These are phyloP conservation scores for Habropoda laboriosa DNA, from an alignment of 1,140 invertebrate species.

Conservation along the genomic window DNA sequence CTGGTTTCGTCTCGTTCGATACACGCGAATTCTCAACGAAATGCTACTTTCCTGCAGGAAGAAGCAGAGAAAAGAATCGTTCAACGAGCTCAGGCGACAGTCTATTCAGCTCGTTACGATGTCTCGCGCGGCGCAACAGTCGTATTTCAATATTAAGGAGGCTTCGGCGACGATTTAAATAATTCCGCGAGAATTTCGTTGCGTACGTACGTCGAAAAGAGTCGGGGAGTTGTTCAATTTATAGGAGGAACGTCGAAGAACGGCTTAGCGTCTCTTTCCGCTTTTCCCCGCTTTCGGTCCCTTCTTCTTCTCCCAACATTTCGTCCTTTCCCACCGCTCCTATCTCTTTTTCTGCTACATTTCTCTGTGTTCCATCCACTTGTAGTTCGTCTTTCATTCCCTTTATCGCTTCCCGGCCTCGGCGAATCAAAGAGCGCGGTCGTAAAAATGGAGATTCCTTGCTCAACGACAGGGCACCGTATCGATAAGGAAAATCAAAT, in stretches of 20 bases:
- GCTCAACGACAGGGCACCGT: constrained; percentile 34
- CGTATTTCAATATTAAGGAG: constrained; percentile 76
- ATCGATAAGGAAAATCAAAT: constrained; percentile 53
- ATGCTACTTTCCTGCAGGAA: background rate
- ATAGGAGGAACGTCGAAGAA: constrained; percentile 71
- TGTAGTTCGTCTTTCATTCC: constrained; percentile 47
- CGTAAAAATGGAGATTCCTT: constrained; percentile 58
- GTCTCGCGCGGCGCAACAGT: background rate
- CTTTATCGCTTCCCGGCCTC: constrained; percentile 51
- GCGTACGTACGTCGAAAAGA: constrained; percentile 61
- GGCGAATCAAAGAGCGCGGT: constrained; percentile 35
- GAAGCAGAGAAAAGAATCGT: too few species aligned
- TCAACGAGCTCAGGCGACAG: background rate
- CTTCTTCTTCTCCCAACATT: too few species aligned
- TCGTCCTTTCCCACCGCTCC: constrained; percentile 37
- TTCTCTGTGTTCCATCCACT: constrained; percentile 60
- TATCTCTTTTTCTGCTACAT: constrained; percentile 53
- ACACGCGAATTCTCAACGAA: background rate
- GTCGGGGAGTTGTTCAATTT: constrained; percentile 73
- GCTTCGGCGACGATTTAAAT: constrained; percentile 76
- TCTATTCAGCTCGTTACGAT: background rate
- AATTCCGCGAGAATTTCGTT: constrained; percentile 64
- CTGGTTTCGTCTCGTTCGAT: too few species aligned
- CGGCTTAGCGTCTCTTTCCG: constrained; percentile 57
- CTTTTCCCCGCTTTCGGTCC: constrained; percentile 41